Base-by-base conservation (phyloP, 2,888 invertebrate genomes). In the Zaprionus lineosus region DNA sequence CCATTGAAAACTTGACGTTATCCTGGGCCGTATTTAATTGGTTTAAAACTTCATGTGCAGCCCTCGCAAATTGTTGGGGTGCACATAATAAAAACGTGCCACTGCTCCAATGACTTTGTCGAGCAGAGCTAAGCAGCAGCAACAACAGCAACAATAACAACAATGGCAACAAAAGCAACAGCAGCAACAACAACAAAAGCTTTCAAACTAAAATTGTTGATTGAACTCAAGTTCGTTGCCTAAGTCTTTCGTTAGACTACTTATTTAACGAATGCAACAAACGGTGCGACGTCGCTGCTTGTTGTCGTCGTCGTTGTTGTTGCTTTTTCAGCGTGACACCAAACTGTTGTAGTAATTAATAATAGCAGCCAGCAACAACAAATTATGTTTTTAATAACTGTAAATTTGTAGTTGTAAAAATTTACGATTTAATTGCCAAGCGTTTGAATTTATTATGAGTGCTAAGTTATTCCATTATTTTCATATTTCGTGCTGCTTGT, bases 341-440 rank as follows among this genome's bases (percentile, higher is more conserved):
- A 72, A 83, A 79, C 74, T 83, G 85, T 69, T 79, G 78, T 79
- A 84, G 78, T 79, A 79, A 79, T 79, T 79, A 79, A 79, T 79
- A 79, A 84, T 72, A 68, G 64, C 83, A 68, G 57, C 53, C 85
- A 74, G 72, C 83, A 82, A 75, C 84, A 78, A 72, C 78, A 79
- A 79, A 84, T 79, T 79, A 83, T 85, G 82, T 58, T 81, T 85
- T 81, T 81, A 81, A 81, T 81, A 85, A 85, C 86, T 81, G 81
- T 84, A 81, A 81, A 85, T 81, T 81, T 81, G 86, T 84, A 84
- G 86, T 84, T 77, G 86, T 82, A 71, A 82, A 82, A 77, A 66
- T 84, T 81, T 86, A 86, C 78, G 81, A 81, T 85, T 86, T 81
- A 81, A 81, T 81, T 85, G 84, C 74, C 41, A 47, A 61, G 68